Evolutionary conservation across 2,888 invertebrate genomes (phyloP), one percentile per base, ranked within the genome.

Genomic region (Platycheirus rosarum): DNA sequence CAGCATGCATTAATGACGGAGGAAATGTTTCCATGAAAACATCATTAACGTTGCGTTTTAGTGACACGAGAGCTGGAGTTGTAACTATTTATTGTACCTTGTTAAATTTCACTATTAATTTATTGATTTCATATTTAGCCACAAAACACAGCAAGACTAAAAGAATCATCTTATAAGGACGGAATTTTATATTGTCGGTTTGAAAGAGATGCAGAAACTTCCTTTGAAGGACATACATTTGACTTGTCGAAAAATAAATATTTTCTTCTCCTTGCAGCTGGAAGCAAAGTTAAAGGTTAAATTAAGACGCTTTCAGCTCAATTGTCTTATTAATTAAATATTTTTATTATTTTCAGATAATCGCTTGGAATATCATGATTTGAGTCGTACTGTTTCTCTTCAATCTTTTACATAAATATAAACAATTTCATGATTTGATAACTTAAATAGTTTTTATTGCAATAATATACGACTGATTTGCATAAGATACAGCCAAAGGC

Each of bases 121-220:
- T 23, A 23, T 4, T 23, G 6, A 23, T 4, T 3, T 16, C 1
- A 8, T 51, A 90, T 55, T 91, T 85, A 94, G 89, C 93, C 93
- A 0, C 93, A 94, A 89, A 93, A 93, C n/a, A 93, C 94, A 1
- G 93, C 95, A 0, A 93, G 93, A 85, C 87, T 95, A 57, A 85
- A 94, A 29, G 93, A 93, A 69, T 92, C 93, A 13, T 94, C 94
- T 0, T 89, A 92, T 35, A 91, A 93, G 7, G 94, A 97, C 87
- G 95, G 95, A 11, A 92, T 92, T 55, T 91, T 97, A 78, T 94
- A 95, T 87, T 97, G 97, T 89, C 93, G 93, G 90, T 95, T 96
- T 70, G 92, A 92, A 73, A 92, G 96, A 57, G 94, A 95, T 62
- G 91, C 92, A 0, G 90, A 92, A 1, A 95, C 94, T 0, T 90